phyloP scores from a whole-genome alignment of 2,888 invertebrate species.

The Pyrochroa serraticornis region DNA sequence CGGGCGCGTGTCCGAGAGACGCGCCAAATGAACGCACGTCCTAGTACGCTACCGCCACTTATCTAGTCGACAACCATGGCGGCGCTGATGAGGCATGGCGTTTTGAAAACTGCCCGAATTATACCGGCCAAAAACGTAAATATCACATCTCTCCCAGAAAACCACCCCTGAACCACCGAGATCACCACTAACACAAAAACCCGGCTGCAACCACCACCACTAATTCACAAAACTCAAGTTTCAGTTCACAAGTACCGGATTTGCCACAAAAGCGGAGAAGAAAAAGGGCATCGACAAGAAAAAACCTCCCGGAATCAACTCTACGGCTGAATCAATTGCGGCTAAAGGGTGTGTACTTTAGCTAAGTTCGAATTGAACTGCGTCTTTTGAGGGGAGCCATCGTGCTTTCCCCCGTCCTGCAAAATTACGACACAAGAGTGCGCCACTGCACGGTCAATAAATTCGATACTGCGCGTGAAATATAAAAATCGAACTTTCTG shows the following conservation, averaged over 20 bases:
- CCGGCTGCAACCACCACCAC: conserved; percentile 4
- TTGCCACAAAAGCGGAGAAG: conserved; percentile 55
- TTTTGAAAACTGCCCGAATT: conserved; percentile 55
- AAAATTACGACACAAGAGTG: conserved; percentile 41
- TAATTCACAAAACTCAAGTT: not conserved
- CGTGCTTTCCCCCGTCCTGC: conserved; percentile 46
- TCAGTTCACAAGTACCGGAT: conserved; percentile 40
- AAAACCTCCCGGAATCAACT: conserved; percentile 58
- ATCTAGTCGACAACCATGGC: conserved; percentile 62
- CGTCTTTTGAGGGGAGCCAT: conserved; percentile 50
- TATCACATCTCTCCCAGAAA: conserved; percentile 39
- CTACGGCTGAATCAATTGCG: conserved; percentile 69
- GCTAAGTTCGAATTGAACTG: conserved; percentile 39
- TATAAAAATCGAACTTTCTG: conserved; percentile 38
- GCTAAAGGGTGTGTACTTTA: conserved; percentile 69
- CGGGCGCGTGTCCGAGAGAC: conserved; percentile 11
- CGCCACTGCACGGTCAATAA: conserved; percentile 55
- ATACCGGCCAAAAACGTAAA: conserved; percentile 56
- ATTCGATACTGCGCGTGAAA: conserved; percentile 55
- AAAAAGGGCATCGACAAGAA: conserved; percentile 56
- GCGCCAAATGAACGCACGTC: conserved; percentile 38
- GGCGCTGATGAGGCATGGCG: conserved; percentile 65
- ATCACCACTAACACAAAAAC: not conserved
- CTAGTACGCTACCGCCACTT: conserved; percentile 36
- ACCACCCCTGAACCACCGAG: not conserved